Base-by-base conservation (phyloP, 92 coral and sea anemone species). In the Zoanthus sansibaricus region DNA sequence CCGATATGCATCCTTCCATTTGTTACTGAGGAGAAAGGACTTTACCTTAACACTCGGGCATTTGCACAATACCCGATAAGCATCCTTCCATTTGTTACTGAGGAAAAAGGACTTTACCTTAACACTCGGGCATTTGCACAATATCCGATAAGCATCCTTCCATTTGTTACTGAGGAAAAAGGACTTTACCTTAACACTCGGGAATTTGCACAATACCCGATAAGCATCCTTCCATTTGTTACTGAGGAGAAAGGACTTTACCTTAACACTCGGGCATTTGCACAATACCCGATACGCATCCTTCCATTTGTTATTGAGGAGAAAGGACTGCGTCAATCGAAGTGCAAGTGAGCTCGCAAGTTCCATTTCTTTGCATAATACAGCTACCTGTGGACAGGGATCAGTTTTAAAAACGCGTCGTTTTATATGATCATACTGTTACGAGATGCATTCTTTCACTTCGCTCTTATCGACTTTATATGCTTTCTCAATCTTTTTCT, bases 31-130 rank as follows among this genome's bases (percentile, higher is more conserved):
- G 30, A 30, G 30, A 30, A 30, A 49, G 31, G 20, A n/a, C 6
- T 18, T 47, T 44, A 94, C 98, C 95, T 93, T 92, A 15, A 88
- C 92, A 51, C 86, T 94, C 21, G 90, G 87, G 55, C 95, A 93
- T 56, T 76, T 55, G 0, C 47, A 86, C 82, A 94, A 58, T 47
- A 88, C 74, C 6, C 86, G 88, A 46, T 33, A 82, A 17, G 93
- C 95, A 21, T 70, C 92, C 18, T 49, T 61, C 98, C 98, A 18
- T 69, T n/a, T 32, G 7, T 10, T 18, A 9, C 16, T 25, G 14
- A 6, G 44, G 30, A 30, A 69, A 30, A 30, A 49, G 31, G 20
- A n/a, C 6, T 18, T 47, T 44, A 94, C 98, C 95, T 93, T 92
- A 15, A 88, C 92, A 51, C 86, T 94, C 21, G 90, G 87, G 55